Evolutionary conservation across 2,113 vertebrate genomes (phyloP), one percentile per base, ranked within the genome.

Genomic region (Tonatia bakeri): DNA sequence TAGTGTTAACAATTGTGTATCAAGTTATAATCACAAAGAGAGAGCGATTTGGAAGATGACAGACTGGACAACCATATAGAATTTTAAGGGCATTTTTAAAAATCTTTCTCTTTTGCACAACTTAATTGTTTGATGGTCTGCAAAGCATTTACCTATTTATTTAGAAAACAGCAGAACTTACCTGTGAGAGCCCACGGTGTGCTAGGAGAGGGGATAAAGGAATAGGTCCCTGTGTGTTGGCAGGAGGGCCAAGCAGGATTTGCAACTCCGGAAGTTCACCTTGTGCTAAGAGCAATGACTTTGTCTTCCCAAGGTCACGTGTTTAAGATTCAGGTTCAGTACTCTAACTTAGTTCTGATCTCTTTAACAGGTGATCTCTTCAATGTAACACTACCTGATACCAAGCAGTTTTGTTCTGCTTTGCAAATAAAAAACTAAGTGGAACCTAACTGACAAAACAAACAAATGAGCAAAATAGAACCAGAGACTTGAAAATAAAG

Each of bases 1-100:
- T 92, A 89, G 15, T 67, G 67, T 97, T 95, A 97, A 76, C 88
- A 95, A 13, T 75, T 93, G 36, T 94, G 1, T 81, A 17, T 64
- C 24, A 75, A 80, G 45, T n/a, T 26, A 54, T 61, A 72, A 47
- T 47, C 52, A 54, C 33, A 90, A n/a, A 72, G 76, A 11, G 33
- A 82, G 43, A 52, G 6, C 95, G 61, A 82, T 87, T 72, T 73
- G 80, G 24, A 87, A 31, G 7, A 40, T 79, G 22, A 59, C 65
- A 56, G 16, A 56, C 73, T 50, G 17, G 28, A 22, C 47, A 17
- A 38, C n/a, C 22, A 28, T 61, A 47, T 24, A 33, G 13, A 26
- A 92, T 50, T 64, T 94, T 80, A 13, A 80, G 43, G 13, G 9
- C 22, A 93, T 50, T 40, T n/a, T 38, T 75, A 75, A 12, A 3